A percentile compares a stretch with the other conserved stretches of the same genome.
These are phyloP conservation scores for Anthophora plumipes DNA, from an alignment of 2,888 invertebrate species.

Conservation along the genomic window DNA sequence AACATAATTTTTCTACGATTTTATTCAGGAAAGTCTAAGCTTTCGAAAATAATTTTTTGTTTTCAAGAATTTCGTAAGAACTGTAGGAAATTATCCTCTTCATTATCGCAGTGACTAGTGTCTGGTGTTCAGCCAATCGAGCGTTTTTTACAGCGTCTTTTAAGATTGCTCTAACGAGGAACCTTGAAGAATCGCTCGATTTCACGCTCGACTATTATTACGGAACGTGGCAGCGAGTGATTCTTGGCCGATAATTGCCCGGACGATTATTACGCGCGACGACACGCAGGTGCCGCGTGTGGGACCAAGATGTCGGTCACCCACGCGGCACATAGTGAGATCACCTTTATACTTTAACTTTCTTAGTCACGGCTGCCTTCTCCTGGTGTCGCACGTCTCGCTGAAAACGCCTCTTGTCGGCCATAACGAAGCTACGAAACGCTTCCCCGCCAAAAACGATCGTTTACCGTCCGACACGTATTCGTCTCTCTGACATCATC, in stretches of 20 bases:
- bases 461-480: background rate
- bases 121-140: background rate
- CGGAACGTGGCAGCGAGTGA: slow-evolving; percentile 21
- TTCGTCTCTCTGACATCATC: slow-evolving; percentile 44
- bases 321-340: slow-evolving; percentile 78
- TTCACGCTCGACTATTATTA: slow-evolving; percentile 5
- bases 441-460: slow-evolving; percentile 15
- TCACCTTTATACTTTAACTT: slow-evolving; percentile 78
- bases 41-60: too few relatives aligned
- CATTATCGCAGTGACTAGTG: too few relatives aligned
- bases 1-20: too few relatives aligned
- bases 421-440: background rate
- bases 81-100: too few relatives aligned
- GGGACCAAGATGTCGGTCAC: slow-evolving; percentile 62
- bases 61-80: too few relatives aligned
- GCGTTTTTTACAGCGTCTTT: background rate
- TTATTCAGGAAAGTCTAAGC: background rate
- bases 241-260: slow-evolving; percentile 48
- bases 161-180: background rate
- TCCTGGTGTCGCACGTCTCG: slow-evolving; percentile 29
- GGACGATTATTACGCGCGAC: slow-evolving; percentile 36
- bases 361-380: slow-evolving; percentile 64
- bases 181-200: background rate
- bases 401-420: slow-evolving; percentile 57
- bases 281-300: slow-evolving; percentile 65